Percentiles rank a stretch among this genome's conserved stretches.
phyloP scores from a whole-genome alignment of 2,797 vertebrate genomes.

The Aldrovandia affinis region DNA sequence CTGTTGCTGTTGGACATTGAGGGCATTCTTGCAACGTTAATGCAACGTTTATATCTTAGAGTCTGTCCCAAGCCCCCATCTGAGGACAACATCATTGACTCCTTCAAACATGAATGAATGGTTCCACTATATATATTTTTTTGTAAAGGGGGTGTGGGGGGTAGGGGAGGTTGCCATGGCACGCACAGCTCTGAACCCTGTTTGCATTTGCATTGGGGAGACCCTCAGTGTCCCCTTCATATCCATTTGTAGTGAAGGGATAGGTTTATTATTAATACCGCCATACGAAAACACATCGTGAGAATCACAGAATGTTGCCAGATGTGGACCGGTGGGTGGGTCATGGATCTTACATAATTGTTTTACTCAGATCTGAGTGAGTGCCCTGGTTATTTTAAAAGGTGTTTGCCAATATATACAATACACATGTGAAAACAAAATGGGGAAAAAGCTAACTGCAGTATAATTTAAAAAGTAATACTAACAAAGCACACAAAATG shows the following conservation, averaged over 20 bases:
- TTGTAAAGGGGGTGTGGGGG: not conserved
- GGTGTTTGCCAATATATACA: slow-evolving; percentile 11
- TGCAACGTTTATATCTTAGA: slow-evolving; percentile 16
- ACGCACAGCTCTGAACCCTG: not conserved
- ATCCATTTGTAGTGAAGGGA: not conserved
- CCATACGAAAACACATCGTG: slow-evolving; percentile 12
- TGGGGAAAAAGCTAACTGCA: not conserved
- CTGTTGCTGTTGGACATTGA: slow-evolving; percentile 30
- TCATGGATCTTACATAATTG: slow-evolving; percentile 19
- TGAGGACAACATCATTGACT: slow-evolving; percentile 3
- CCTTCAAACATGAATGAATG: slow-evolving; percentile 24
- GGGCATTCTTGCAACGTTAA: slow-evolving; percentile 27
- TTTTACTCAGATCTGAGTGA: slow-evolving; percentile 5
- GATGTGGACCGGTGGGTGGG: slow-evolving; percentile 7
- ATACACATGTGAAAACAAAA: not conserved
- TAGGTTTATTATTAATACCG: slow-evolving; percentile 27
- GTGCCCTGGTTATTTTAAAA: slow-evolving; percentile 12
- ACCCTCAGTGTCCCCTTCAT: not conserved
- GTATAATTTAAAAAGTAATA: not conserved
- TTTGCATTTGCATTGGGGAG: not conserved
- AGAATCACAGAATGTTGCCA: slow-evolving; percentile 24
- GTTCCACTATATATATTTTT: slow-evolving; percentile 12
- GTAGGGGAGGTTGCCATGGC: not conserved
- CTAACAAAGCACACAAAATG: not conserved
- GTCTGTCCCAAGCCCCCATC: slow-evolving; percentile 4